Percentiles rank a stretch among this genome's conserved stretches.
Evolutionary conservation across 2,888 invertebrate species (phyloP).

Genomic region (Lepidocyrtoides sp.): DNA sequence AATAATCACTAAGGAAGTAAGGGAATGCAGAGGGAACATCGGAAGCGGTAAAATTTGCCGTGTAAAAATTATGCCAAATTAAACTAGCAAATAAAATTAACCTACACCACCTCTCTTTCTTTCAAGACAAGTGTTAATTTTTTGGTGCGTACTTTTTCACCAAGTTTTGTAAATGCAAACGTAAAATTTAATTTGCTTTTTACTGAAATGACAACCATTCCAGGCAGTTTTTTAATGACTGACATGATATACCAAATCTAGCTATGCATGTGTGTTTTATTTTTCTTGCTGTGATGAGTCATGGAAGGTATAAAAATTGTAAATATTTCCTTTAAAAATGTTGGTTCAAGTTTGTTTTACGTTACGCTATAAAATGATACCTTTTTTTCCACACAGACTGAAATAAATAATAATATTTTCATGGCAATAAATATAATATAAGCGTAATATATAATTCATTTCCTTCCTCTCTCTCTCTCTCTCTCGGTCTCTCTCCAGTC

Average conservation of each 20-base stretch:
- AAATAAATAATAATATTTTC: constrained; percentile 39
- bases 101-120: not conserved
- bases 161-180: too few relatives aligned
- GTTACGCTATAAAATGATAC: not conserved
- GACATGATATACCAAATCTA: not conserved
- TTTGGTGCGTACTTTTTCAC: too few relatives aligned
- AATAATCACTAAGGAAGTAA: not conserved
- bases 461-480: constrained; percentile 60
- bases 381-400: not conserved
- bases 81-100: not conserved
- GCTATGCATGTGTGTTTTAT: too few relatives aligned
- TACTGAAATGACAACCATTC: too few relatives aligned
- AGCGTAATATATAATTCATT: constrained; percentile 70
- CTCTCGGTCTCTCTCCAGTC: constrained; percentile 35
- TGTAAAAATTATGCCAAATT: not conserved
- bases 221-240: not conserved
- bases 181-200: too few relatives aligned
- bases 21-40: not conserved
- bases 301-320: not conserved
- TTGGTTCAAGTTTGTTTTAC: not conserved
- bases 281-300: not conserved
- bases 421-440: constrained; percentile 39
- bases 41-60: constrained; percentile 1
- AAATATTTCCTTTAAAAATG: constrained; percentile 8
- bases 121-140: too few relatives aligned